A percentile compares a stretch with the other conserved stretches of the same genome.
phyloP scores from a whole-genome alignment of 2,888 invertebrate species.

The Clostera curtula region DNA sequence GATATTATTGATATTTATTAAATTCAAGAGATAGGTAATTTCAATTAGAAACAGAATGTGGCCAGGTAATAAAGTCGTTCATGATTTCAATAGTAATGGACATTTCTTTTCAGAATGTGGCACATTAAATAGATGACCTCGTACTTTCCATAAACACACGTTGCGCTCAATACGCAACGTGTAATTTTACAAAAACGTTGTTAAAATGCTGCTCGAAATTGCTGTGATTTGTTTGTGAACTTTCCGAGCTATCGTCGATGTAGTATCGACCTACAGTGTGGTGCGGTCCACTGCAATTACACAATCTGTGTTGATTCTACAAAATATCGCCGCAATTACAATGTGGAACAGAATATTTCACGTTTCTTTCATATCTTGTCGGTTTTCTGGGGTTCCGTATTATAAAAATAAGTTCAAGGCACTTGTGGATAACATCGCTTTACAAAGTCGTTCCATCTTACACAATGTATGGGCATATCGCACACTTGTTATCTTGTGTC shows the following conservation, averaged over 20 bases:
- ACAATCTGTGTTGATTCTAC: slow-evolving; percentile 56
- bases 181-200: slow-evolving; percentile 65
- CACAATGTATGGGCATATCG: too few relatives aligned
- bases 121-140: slow-evolving; percentile 32
- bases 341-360: slow-evolving; percentile 18
- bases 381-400: too few relatives aligned
- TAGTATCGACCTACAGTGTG: slow-evolving; percentile 24
- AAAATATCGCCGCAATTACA: slow-evolving; percentile 32
- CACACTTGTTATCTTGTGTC: too few relatives aligned
- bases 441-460: too few relatives aligned
- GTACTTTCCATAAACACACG: slow-evolving; percentile 55
- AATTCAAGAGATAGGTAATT: too few relatives aligned
- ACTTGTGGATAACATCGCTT: too few relatives aligned
- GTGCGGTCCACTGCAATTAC: slow-evolving; percentile 50
- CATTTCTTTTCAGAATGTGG: slow-evolving; percentile 25
- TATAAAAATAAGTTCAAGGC: too few relatives aligned
- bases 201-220: slow-evolving; percentile 59
- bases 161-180: slow-evolving; percentile 41
- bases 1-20: too few relatives aligned
- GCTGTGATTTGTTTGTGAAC: slow-evolving; percentile 59
- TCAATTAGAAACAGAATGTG: too few relatives aligned
- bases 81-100: too few relatives aligned
- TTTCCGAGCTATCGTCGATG: slow-evolving; percentile 49
- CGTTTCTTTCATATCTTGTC: slow-evolving; percentile 36
- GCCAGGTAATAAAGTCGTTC: too few relatives aligned